Conservation (phyloP, 2,113 vertebrate species). For the Leuciscus idus region DNA sequence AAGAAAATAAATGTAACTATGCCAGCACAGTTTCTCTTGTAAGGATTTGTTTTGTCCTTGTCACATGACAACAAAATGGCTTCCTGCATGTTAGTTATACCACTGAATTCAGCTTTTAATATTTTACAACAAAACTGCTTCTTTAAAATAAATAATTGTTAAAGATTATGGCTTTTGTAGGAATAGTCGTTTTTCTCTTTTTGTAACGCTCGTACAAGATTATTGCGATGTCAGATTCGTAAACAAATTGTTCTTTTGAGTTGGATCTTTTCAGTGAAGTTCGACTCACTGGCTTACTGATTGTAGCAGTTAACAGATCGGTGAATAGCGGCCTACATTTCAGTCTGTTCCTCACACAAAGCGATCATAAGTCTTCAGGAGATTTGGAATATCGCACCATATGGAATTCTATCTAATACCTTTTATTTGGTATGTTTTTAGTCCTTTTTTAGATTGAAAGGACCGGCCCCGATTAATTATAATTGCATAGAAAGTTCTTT, state of each 20-base stretch:
- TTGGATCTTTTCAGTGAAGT: not conserved
- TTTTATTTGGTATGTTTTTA: not conserved
- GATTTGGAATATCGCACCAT: not conserved
- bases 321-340: not conserved
- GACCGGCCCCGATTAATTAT: not conserved
- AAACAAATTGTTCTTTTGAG: not conserved
- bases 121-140: too few species aligned
- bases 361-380: not conserved
- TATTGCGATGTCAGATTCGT: too few species aligned
- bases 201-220: too few species aligned
- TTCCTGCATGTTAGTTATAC: too few species aligned
- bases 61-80: not conserved
- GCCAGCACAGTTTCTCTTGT: not conserved
- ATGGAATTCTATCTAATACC: not conserved
- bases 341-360: not conserved
- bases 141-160: too few species aligned
- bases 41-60: not conserved
- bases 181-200: too few species aligned
- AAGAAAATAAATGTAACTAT: not conserved
- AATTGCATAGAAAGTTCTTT: not conserved
- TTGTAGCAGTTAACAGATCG: too few species aligned
- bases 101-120: too few species aligned
- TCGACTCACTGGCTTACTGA: not conserved
- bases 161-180: too few species aligned
- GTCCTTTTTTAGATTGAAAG: not conserved